Conservation (phyloP, 2,888 invertebrate species). For the Cataglyphis cursor region DNA sequence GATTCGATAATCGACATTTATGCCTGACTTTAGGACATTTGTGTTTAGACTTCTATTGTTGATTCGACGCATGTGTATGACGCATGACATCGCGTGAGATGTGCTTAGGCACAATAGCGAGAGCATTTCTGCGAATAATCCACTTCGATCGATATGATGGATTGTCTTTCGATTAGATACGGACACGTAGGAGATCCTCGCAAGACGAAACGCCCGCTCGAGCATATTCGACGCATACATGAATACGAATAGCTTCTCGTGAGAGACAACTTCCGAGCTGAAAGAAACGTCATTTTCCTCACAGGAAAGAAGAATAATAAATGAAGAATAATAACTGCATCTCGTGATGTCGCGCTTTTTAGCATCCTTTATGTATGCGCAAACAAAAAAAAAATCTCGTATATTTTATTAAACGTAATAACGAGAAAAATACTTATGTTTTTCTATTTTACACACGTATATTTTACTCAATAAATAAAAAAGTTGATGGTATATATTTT, state of each 20-base stretch:
- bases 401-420: background rate
- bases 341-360: background rate
- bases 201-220: conserved; percentile 42
- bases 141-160: conserved; percentile 51
- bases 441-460: background rate
- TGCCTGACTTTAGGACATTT: background rate
- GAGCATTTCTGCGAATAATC: conserved; percentile 29
- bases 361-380: background rate
- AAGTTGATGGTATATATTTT: background rate
- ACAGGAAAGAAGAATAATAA: conserved; percentile 15
- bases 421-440: background rate
- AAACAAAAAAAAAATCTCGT: background rate
- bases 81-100: conserved; percentile 3
- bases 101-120: background rate
- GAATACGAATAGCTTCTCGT: conserved; percentile 51
- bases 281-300: conserved; percentile 8
- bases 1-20: background rate
- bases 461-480: conserved; percentile 26
- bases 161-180: conserved; percentile 56
- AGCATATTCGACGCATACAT: conserved; percentile 56
- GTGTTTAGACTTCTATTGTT: background rate
- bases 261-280: conserved; percentile 38
- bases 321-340: conserved; percentile 32
- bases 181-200: conserved; percentile 19
- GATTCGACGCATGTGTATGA: conserved; percentile 17